phyloP scores from a whole-genome alignment of 2,888 invertebrate species.

The Colletes collaris region DNA sequence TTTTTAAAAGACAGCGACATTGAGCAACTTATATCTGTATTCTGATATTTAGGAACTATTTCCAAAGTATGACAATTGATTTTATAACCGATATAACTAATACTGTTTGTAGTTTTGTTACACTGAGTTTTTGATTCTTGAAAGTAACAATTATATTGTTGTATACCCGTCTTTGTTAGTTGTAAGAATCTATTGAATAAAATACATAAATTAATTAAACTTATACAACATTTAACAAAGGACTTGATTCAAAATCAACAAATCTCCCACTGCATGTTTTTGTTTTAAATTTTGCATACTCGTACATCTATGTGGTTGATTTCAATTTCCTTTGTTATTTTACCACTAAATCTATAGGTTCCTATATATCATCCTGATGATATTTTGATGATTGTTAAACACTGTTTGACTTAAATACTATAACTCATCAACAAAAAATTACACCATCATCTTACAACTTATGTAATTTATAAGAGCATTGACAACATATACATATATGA shows the following conservation, averaged over 20 bases:
- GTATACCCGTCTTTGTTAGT: slow-evolving; percentile 24
- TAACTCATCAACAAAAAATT: too few species aligned
- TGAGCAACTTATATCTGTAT: slow-evolving; percentile 3
- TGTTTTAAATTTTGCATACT: too few species aligned
- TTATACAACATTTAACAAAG: background rate
- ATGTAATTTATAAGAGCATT: too few species aligned
- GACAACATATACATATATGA: too few species aligned
- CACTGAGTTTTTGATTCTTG: slow-evolving; percentile 26
- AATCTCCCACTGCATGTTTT: too few species aligned
- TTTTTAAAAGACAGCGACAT: background rate
- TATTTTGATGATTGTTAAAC: too few species aligned
- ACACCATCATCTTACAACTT: too few species aligned
- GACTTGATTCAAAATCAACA: too few species aligned
- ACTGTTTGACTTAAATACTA: too few species aligned
- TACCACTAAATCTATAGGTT: background rate
- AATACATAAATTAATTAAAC: background rate
- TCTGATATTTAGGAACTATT: background rate
- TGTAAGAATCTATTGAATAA: slow-evolving; percentile 36
- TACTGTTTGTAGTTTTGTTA: slow-evolving; percentile 13
- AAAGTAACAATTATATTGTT: slow-evolving; percentile 39
- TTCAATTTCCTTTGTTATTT: too few species aligned
- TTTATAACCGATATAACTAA: slow-evolving; percentile 31
- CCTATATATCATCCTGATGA: too few species aligned
- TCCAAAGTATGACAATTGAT: slow-evolving; percentile 44
- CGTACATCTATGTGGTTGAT: too few species aligned